Evolutionary conservation across 2,888 invertebrate species (phyloP).

Genomic region (Asteroscopus sphinx): DNA sequence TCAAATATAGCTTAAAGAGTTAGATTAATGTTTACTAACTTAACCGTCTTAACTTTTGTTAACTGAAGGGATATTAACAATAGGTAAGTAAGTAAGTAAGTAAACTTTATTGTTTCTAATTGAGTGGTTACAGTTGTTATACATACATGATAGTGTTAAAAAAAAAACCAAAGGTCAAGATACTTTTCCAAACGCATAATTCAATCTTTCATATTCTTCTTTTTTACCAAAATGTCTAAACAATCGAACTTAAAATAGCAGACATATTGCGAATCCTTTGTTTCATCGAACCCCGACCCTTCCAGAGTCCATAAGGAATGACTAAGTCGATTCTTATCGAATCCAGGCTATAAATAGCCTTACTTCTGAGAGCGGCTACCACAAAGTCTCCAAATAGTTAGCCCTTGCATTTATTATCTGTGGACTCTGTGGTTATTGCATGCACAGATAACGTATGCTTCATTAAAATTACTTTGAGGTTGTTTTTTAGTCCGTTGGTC

Average conservation of each 20-base stretch:
- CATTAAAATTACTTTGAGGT: slow-evolving; percentile 46
- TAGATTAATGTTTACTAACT: too few species aligned
- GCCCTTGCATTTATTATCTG: slow-evolving; percentile 55
- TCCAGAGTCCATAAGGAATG: slow-evolving; percentile 43
- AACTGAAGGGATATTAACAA: too few species aligned
- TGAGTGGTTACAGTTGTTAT: too few species aligned
- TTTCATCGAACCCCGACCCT: slow-evolving; percentile 27
- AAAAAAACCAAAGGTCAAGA: too few species aligned
- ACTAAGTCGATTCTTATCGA: slow-evolving; percentile 60
- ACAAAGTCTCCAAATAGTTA: slow-evolving; percentile 48
- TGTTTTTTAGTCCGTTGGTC: slow-evolving; percentile 27
- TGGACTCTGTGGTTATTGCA: slow-evolving; percentile 55
- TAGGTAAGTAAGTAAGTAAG: too few species aligned
- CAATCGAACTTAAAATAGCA: not conserved
- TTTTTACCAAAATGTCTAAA: not conserved
- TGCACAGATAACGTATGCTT: slow-evolving; percentile 51
- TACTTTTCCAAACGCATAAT: too few species aligned
- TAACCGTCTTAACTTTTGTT: too few species aligned
- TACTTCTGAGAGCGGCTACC: slow-evolving; percentile 54
- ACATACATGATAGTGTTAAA: too few species aligned
- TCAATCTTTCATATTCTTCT: not conserved
- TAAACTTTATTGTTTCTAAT: too few species aligned
- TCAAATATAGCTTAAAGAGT: too few species aligned
- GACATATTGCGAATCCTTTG: slow-evolving; percentile 43
- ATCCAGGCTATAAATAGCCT: slow-evolving; percentile 49